phyloP scores from a whole-genome alignment of 2,113 vertebrate species.

The Anthoscopus minutus region DNA sequence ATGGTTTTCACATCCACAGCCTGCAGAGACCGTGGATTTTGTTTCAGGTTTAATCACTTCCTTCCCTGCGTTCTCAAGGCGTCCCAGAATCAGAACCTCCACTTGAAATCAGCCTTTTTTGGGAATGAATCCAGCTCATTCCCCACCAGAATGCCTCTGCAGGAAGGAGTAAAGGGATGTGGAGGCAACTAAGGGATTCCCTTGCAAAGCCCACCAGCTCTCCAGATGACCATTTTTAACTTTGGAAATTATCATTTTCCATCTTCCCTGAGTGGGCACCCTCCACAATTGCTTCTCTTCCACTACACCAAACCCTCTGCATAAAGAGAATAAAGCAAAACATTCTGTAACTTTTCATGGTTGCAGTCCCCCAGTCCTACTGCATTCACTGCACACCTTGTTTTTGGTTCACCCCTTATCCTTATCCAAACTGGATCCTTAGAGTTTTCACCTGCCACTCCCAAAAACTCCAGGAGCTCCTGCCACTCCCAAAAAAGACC shows the following conservation, averaged over 20 bases:
- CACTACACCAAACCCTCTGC: background rate
- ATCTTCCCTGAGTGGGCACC: too few relatives aligned
- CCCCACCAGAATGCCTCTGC: background rate
- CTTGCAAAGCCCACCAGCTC: background rate
- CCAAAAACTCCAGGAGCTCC: too few relatives aligned
- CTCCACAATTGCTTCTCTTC: background rate
- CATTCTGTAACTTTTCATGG: background rate
- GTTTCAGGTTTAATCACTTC: background rate
- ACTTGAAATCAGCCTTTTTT: background rate
- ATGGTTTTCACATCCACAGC: background rate
- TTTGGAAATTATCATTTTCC: too few relatives aligned
- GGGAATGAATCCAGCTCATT: background rate
- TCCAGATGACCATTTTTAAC: too few relatives aligned
- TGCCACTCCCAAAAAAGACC: background rate
- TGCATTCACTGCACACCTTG: background rate
- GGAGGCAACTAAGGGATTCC: background rate
- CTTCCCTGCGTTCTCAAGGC: rapidly evolving
- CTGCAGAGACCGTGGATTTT: background rate
- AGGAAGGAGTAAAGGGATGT: background rate
- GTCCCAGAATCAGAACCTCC: background rate
- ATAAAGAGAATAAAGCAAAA: background rate
- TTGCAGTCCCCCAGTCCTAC: background rate
- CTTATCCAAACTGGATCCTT: too few relatives aligned
- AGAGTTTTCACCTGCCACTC: background rate
- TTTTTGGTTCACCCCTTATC: too few relatives aligned